Evolutionary conservation across 2,888 invertebrate species (phyloP).

Genomic region (Coenonympha arcania): DNA sequence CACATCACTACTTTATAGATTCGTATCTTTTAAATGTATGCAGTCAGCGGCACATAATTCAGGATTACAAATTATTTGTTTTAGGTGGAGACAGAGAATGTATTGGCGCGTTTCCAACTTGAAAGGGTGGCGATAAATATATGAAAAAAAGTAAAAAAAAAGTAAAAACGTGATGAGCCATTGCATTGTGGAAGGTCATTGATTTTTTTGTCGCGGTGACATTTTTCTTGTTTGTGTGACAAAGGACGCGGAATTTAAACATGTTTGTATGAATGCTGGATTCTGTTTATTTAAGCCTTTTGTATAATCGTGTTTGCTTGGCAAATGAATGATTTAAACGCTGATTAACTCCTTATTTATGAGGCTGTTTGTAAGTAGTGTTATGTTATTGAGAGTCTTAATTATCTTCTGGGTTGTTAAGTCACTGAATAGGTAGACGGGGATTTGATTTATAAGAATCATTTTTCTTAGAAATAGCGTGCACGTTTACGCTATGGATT

Average conservation of each 20-base stretch:
- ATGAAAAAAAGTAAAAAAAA: slow-evolving; percentile 61
- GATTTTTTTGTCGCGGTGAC: slow-evolving; percentile 36
- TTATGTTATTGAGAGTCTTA: slow-evolving; percentile 26
- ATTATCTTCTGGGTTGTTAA: slow-evolving; percentile 14
- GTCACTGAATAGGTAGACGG: not conserved
- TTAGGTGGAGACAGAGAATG: slow-evolving; percentile 69
- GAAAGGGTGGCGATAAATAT: slow-evolving; percentile 70
- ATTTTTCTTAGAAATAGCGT: not conserved
- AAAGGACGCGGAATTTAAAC: slow-evolving; percentile 53
- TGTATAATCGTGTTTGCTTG: slow-evolving; percentile 41
- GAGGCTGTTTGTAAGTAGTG: slow-evolving; percentile 31
- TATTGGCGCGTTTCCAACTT: slow-evolving; percentile 70
- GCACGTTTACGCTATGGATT: not conserved
- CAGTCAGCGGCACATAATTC: slow-evolving; percentile 73
- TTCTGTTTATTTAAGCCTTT: slow-evolving; percentile 51
- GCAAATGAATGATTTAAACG: slow-evolving; percentile 59
- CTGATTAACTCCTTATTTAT: slow-evolving; percentile 47
- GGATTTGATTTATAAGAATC: not conserved
- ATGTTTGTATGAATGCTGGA: slow-evolving; percentile 48
- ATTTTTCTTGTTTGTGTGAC: slow-evolving; percentile 58
- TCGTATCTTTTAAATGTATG: slow-evolving; percentile 73
- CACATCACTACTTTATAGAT: slow-evolving; percentile 65
- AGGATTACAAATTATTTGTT: slow-evolving; percentile 74
- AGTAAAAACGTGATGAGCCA: slow-evolving; percentile 56
- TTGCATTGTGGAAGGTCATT: slow-evolving; percentile 50